Conservation (phyloP, 2,797 vertebrate species). For the Siniperca obscura region DNA sequence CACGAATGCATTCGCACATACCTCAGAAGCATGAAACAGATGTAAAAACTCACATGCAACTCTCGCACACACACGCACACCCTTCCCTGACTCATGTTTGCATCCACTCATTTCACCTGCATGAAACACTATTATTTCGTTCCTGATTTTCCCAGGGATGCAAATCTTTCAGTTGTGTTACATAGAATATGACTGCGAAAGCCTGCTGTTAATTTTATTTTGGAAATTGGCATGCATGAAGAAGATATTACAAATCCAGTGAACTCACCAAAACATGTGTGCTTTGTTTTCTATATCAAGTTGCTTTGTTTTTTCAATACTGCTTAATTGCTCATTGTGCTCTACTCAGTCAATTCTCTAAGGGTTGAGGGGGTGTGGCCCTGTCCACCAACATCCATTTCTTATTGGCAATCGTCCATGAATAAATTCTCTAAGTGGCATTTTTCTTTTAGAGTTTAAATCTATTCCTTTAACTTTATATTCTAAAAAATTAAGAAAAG, state of each 20-base stretch:
- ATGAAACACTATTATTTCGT: conserved; percentile 41
- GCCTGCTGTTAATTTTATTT: neutral
- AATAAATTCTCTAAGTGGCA: neutral
- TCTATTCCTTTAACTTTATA: neutral
- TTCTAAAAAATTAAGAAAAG: neutral
- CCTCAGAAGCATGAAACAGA: conserved; percentile 41
- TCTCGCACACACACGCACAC: conserved; percentile 27
- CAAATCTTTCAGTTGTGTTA: neutral
- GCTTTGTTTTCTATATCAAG: neutral
- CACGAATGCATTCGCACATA: conserved; percentile 23
- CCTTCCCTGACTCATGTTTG: conserved; percentile 65
- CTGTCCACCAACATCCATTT: neutral
- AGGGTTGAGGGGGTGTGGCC: neutral
- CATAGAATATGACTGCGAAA: conserved; percentile 5
- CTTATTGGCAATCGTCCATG: neutral
- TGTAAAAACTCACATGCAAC: conserved; percentile 41
- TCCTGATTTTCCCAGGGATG: conserved; percentile 53
- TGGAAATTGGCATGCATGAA: neutral
- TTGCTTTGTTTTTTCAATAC: conserved; percentile 13
- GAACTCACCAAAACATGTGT: conserved; percentile 2
- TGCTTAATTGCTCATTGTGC: neutral
- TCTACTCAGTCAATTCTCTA: conserved; percentile 1
- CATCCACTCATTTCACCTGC: conserved; percentile 67
- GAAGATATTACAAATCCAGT: neutral
- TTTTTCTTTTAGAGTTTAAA: neutral